Conservation (phyloP, 2,888 invertebrate genomes). For the Noctua fimbriata region DNA sequence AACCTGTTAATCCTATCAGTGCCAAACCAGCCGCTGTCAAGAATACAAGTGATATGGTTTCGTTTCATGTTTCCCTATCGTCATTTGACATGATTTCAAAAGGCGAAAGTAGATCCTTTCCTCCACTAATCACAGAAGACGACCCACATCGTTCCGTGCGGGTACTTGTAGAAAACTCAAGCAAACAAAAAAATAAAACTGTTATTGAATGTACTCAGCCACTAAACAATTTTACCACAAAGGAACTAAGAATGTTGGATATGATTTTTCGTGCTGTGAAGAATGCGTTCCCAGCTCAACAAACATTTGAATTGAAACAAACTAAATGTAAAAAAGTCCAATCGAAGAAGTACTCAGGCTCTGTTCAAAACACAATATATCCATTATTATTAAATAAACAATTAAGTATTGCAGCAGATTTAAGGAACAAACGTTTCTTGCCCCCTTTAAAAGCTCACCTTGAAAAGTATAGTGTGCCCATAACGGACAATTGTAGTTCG, state of each 20-base stretch:
- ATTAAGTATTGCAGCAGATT: constrained; percentile 21
- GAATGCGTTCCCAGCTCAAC: not conserved
- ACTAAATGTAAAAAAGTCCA: accelerated
- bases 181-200: not conserved
- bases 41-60: not conserved
- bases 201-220: constrained; percentile 28
- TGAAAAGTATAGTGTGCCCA: not conserved
- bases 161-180: constrained; percentile 11
- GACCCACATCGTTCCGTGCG: constrained; percentile 1
- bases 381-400: constrained; percentile 40
- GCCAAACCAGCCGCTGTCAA: not conserved
- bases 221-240: constrained; percentile 12
- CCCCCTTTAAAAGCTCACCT: constrained; percentile 29
- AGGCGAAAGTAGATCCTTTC: not conserved
- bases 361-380: not conserved
- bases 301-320: not conserved
- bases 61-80: constrained; percentile 42
- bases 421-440: constrained; percentile 44
- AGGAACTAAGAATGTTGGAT: constrained; percentile 39
- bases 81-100: constrained; percentile 12
- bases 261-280: constrained; percentile 24
- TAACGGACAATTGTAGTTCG: not conserved
- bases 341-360: not conserved
- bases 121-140: constrained; percentile 3
- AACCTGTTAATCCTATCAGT: not conserved